Percentiles rank a stretch among this genome's conserved stretches.
These are phyloP conservation scores for Margarornis squamiger DNA, from an alignment of 2,797 vertebrate genomes.

Conservation along the genomic window DNA sequence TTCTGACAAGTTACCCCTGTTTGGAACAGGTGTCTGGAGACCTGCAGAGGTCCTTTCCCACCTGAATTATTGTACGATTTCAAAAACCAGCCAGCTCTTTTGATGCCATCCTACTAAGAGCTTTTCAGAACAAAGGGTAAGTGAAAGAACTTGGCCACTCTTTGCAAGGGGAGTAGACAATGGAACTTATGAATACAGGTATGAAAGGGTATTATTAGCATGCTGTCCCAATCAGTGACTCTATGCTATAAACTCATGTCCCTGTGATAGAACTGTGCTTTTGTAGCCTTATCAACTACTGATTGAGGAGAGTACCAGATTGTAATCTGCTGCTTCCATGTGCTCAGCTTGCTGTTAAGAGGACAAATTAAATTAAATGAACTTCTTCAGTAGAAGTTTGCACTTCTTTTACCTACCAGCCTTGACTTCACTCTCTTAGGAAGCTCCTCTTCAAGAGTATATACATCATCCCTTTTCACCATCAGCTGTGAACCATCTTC, in stretches of 20 bases:
- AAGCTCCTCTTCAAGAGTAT: slow-evolving; percentile 91
- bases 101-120: not conserved
- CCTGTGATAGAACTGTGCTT: not conserved
- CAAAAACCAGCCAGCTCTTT: not conserved
- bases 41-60: not conserved
- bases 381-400: not conserved
- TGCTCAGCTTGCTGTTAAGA: not conserved
- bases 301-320: not conserved
- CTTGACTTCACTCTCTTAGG: slow-evolving; percentile 95
- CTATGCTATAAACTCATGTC: not conserved
- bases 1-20: not conserved
- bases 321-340: not conserved
- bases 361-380: not conserved
- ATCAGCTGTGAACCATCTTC: slow-evolving; percentile 93
- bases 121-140: not conserved
- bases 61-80: not conserved
- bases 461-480: slow-evolving; percentile 94
- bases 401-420: slow-evolving; percentile 79
- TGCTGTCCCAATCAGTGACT: not conserved
- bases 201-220: not conserved
- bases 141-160: not conserved
- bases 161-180: not conserved
- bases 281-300: not conserved
- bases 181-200: not conserved
- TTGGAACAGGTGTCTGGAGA: not conserved